Conservation (phyloP, 2,113 vertebrate species). For the Raja brachyura region DNA sequence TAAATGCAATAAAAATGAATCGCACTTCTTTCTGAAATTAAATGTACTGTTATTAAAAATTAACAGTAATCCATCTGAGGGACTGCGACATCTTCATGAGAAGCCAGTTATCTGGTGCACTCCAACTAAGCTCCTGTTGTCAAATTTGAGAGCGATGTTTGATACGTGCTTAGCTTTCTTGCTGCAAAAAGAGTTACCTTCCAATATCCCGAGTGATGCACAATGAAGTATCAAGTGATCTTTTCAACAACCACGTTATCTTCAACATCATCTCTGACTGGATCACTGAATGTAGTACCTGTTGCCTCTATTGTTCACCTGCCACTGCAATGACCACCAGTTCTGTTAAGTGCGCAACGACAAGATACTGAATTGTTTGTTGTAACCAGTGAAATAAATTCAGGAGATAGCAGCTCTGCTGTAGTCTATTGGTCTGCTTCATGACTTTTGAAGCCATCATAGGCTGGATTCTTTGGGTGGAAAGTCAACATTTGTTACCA, state of each 20-base stretch:
- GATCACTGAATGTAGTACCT: background rate
- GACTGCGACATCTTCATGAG: conserved; percentile 47
- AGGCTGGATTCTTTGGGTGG: conserved; percentile 98
- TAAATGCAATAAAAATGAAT: conserved; percentile 76
- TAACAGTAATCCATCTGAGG: conserved; percentile 70
- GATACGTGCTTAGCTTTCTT: background rate
- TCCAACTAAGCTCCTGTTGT: background rate
- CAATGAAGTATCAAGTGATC: conserved; percentile 12
- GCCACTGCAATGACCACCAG: conserved; percentile 18
- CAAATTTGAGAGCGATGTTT: background rate
- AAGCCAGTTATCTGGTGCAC: conserved; percentile 33
- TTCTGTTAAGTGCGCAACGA: conserved; percentile 40
- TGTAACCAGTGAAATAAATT: conserved; percentile 49
- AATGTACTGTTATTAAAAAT: conserved; percentile 69
- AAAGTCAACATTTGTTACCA: conserved; percentile 98
- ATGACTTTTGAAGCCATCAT: conserved; percentile 69
- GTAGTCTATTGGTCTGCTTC: conserved; percentile 55
- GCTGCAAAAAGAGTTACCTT: background rate
- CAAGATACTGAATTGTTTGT: conserved; percentile 38
- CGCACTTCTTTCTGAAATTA: conserved; percentile 82
- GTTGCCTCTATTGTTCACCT: background rate
- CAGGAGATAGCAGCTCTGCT: conserved; percentile 58
- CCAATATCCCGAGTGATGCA: background rate
- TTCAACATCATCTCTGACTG: conserved; percentile 9
- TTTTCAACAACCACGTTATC: conserved; percentile 17